Evolutionary conservation across 1,140 invertebrate genomes (phyloP).

Genomic region (Euura lappo): DNA sequence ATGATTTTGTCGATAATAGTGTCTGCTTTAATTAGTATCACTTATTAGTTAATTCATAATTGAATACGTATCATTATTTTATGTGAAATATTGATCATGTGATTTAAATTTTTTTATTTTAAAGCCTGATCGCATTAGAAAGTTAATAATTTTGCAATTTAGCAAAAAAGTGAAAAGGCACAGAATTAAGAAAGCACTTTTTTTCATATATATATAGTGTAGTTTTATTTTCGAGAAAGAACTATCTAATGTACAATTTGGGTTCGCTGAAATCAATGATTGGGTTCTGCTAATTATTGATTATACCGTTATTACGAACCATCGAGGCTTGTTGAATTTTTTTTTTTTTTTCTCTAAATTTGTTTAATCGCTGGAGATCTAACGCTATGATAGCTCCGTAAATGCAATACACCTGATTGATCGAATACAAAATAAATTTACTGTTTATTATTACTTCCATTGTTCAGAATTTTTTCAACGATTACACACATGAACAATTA

Average conservation of each 20-base stretch:
- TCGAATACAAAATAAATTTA: slow-evolving; percentile 3
- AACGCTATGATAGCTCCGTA: slow-evolving; percentile 1
- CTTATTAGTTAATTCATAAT: neutral
- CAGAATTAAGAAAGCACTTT: slow-evolving; percentile 54
- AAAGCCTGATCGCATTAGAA: neutral
- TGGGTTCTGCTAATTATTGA: neutral
- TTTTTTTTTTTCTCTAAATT: slow-evolving; percentile 8
- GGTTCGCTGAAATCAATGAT: slow-evolving; percentile 12
- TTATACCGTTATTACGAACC: slow-evolving; percentile 4
- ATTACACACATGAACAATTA: neutral
- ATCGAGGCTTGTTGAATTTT: neutral
- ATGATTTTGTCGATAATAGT: neutral
- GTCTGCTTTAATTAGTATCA: neutral
- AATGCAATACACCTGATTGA: neutral
- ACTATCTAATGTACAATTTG: slow-evolving; percentile 17
- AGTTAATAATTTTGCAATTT: neutral
- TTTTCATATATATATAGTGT: slow-evolving; percentile 37
- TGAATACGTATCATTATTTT: neutral
- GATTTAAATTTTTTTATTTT: neutral
- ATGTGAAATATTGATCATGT: neutral
- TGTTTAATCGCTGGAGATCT: neutral
- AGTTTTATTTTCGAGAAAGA: slow-evolving; percentile 34
- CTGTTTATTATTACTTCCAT: slow-evolving; percentile 7
- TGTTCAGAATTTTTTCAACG: neutral
- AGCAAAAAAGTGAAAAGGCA: slow-evolving; percentile 40